Evolutionary conservation across 1,140 invertebrate genomes (phyloP), one percentile per base, ranked within the genome.

Genomic region (Drosophila nigromelanica): DNA sequence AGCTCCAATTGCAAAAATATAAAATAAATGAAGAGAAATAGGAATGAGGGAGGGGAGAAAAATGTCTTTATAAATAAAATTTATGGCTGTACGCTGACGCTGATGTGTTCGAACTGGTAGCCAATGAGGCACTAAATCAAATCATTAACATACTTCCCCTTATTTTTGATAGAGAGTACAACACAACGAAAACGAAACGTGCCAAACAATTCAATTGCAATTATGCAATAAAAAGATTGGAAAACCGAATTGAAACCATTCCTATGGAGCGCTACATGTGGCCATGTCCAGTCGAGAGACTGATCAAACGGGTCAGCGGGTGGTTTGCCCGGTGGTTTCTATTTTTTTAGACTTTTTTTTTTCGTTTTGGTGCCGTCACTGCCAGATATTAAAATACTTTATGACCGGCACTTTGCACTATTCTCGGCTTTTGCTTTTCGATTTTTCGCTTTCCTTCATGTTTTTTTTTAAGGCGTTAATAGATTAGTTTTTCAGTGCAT

Each of bases 171-270:
- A 64, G 30, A 4, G 15, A 11, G 15, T 55, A 55, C 48, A 66
- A 48, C 39, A 43, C 67, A 73, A 52, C 58, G 70, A 73, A 73
- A 73, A 68, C 48, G 64, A 68, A 67, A 68, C 56, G 70, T 70
- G 68, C 64, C 61, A 76, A 72, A 76, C 73, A 76, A 66, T 76
- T 76, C 73, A 72, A 72, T 72, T 76, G 68, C 68, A 76, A 76
- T 76, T 76, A 66, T 76, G 73, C 61, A 76, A 76, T 75, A 27
- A 58, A 24, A 24, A 58, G 33, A 48, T 24, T 39, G 24, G 12
- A 37, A 58, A 47, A 18, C 33, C 5, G n/a, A 21, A 30, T 5
- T 50, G 43, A 54, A 61, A 63, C 40, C 48, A 64, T 67, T 45
- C 7, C 54, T 39, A 43, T 66, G 48, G 47, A 59, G 45, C 71